phyloP scores from a whole-genome alignment of 2,113 vertebrate species.

The Psophia crepitans region DNA sequence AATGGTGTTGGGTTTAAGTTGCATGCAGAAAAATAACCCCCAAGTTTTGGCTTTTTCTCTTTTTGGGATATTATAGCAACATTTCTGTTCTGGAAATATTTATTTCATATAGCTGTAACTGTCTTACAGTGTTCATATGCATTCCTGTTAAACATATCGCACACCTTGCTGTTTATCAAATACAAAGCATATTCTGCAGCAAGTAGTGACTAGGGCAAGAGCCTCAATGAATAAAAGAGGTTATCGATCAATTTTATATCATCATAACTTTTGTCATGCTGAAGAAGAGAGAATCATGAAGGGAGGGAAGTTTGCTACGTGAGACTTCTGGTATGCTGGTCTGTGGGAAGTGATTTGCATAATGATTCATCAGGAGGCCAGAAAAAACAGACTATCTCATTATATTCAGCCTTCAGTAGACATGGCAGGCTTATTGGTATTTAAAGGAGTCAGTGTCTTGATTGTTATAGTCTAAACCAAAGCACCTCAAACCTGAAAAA shows the following conservation, averaged over 20 bases:
- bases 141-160: neutral
- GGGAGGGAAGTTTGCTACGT: neutral
- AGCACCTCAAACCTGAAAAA: neutral
- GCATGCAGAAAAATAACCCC: neutral
- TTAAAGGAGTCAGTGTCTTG: neutral
- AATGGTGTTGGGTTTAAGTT: neutral
- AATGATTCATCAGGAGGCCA: neutral
- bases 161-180: neutral
- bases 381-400: neutral
- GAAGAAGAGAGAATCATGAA: neutral
- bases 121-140: fast-evolving
- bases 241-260: neutral
- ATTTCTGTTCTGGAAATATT: neutral
- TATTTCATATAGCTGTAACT: neutral
- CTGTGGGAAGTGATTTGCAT: conserved; percentile 17
- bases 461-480: neutral
- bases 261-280: neutral
- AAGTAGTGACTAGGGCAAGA: neutral
- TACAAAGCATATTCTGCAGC: neutral
- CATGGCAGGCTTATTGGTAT: neutral
- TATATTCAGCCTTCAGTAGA: neutral
- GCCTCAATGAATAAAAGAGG: neutral
- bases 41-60: neutral
- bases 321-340: neutral
- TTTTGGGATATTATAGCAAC: neutral